Conservation (phyloP, 2,888 invertebrate species). For the Drosophila tripunctata region DNA sequence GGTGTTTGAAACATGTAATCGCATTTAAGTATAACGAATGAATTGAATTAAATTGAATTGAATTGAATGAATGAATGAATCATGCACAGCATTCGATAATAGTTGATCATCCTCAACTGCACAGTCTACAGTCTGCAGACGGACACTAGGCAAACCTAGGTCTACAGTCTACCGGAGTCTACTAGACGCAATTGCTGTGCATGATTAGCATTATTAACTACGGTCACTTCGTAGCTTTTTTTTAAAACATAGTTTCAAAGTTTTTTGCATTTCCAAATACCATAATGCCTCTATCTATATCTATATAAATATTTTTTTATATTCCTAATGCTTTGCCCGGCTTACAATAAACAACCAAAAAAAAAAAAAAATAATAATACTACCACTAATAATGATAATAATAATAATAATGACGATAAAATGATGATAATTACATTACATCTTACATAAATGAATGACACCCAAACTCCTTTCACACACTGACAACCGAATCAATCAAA, state of each 20-base stretch:
- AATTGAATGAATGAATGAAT: conserved; percentile 23
- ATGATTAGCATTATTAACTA: conserved; percentile 36
- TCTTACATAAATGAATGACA: conserved; percentile 22
- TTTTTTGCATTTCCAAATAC: conserved; percentile 41
- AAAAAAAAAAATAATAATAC: conserved; percentile 18
- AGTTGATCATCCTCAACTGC: conserved; percentile 1
- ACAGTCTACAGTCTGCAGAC: conserved; percentile 1
- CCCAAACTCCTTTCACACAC: conserved; percentile 4
- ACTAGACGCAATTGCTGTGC: conserved; percentile 45
- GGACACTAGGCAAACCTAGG: no score
- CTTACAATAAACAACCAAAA: conserved; percentile 66
- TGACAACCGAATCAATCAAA: conserved; percentile 8
- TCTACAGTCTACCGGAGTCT: conserved; percentile 1
- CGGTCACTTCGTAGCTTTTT: conserved; percentile 49
- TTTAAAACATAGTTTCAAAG: conserved; percentile 15
- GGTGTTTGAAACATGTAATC: not conserved
- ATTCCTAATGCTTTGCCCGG: conserved; percentile 83
- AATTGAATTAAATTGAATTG: conserved; percentile 9
- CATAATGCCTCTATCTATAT: conserved; percentile 39
- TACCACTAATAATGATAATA: conserved; percentile 23
- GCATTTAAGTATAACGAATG: conserved; percentile 17
- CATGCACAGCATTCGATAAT: conserved; percentile 41
- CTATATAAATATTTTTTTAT: conserved; percentile 61
- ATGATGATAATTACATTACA: conserved; percentile 24
- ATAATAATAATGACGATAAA: conserved; percentile 34